phyloP scores from a whole-genome alignment of 53 echinoderm and acorn worm species.

The Henricia sp. region DNA sequence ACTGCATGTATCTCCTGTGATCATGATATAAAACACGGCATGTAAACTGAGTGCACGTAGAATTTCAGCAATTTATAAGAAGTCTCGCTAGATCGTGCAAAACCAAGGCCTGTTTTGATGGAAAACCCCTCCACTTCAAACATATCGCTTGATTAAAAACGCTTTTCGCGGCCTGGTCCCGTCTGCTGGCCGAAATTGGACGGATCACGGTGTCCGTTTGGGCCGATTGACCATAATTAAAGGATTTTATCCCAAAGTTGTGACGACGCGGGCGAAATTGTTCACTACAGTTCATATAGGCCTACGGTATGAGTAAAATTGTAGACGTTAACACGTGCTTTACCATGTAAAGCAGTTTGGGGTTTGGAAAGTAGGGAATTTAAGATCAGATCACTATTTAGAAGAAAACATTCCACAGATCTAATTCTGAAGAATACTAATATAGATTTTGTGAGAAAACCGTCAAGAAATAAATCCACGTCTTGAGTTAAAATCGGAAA shows the following conservation, averaged over 20 bases:
- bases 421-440: no score
- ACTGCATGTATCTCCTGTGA: background rate
- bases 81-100: background rate
- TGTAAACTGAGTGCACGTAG: conserved; percentile 19
- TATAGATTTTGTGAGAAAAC: background rate
- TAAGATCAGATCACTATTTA: no score
- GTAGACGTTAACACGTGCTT: background rate
- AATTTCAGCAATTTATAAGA: background rate
- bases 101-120: conserved; percentile 26
- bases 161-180: conserved; percentile 3
- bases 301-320: background rate
- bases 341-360: background rate
- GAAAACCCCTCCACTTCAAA: conserved; percentile 2
- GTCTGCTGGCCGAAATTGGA: no score
- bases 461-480: background rate
- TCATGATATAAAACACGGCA: background rate
- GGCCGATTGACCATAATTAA: conserved; percentile 18
- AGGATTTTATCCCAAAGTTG: background rate
- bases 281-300: background rate
- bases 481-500: background rate
- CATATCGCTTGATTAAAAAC: conserved; percentile 42
- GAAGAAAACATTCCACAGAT: background rate
- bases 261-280: background rate
- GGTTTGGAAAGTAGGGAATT: no score
- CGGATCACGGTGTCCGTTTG: background rate